Evolutionary conservation across 2,113 vertebrate species (phyloP), one percentile per base, ranked within the genome.

Genomic region (Phrynosoma blainvillii): DNA sequence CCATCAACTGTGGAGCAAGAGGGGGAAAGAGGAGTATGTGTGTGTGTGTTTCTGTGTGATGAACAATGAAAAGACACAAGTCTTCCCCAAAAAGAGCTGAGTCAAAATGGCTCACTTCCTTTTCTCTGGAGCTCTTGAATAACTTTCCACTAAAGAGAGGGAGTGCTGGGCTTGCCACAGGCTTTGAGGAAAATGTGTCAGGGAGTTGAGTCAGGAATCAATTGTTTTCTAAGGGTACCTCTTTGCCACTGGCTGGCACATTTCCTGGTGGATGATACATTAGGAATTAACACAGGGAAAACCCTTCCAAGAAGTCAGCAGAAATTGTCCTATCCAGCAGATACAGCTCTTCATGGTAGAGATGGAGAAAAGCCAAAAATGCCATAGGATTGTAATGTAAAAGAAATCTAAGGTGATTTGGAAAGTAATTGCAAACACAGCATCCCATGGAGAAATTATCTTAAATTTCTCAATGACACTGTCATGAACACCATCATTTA

Each of bases 371-470:
- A 89, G 68, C 85, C 88, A 89, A 91, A 92, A 84, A 89, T 83
- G 88, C n/a, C 27, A 68, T 84, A 89, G 86, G 87, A 85, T 92
- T 91, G 87, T 84, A 89, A 90, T 89, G 91, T 90, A 87, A 91
- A 87, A 89, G 90, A 90, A 71, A 42, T 0, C 0, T 83, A 62
- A 20, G 91, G 5, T 40, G 2, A 56, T 84, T 94, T 91, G 80
- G 86, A 81, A 90, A 87, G 84, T 88, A 74, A 0, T 0, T 76
- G 92, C 70, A 91, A 92, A 68, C 12, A 88, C 30, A 77, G 88
- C 92, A 92, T 94, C 90, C 93, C 92, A 85, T 92, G 93, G 88
- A 93, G 85, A 91, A 86, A 92, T 91, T 91, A 87, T 93, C 84
- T 90, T 93, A 91, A 91, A 87, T 93, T 0, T 12, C 82, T 93